Evolutionary conservation across 2,113 vertebrate species (phyloP).

Genomic region (Eurystomus gularis): DNA sequence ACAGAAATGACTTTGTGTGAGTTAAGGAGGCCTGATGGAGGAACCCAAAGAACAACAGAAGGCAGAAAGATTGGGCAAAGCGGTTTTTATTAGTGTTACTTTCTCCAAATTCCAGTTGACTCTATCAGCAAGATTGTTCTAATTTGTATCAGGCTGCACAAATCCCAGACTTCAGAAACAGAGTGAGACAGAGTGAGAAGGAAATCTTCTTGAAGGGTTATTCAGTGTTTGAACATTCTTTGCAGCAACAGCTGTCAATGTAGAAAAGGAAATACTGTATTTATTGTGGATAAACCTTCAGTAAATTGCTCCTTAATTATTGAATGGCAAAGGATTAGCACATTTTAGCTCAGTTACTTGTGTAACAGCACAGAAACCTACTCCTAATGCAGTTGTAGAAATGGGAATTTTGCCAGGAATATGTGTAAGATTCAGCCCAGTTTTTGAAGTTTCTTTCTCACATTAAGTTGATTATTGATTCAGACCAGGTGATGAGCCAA

Average conservation of each 20-base stretch:
- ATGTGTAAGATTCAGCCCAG: background rate
- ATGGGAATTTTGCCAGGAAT: background rate
- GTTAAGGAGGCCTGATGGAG: background rate
- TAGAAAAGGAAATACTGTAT: conserved; percentile 46
- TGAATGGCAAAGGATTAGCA: conserved; percentile 42
- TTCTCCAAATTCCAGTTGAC: background rate
- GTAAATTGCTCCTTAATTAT: conserved; percentile 22
- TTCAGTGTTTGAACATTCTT: background rate
- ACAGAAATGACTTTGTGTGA: background rate
- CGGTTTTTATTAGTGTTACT: background rate
- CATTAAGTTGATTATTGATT: conserved; percentile 54
- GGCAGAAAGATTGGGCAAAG: background rate
- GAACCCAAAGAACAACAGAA: background rate
- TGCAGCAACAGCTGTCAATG: background rate
- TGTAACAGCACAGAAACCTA: conserved; percentile 5
- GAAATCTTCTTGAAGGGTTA: background rate
- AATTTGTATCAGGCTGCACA: background rate
- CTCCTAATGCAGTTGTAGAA: conserved; percentile 24
- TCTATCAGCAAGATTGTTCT: background rate
- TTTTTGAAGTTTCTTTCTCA: background rate
- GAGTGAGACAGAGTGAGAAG: background rate
- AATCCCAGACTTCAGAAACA: background rate
- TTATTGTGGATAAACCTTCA: conserved; percentile 47
- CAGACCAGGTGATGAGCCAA: conserved; percentile 49
- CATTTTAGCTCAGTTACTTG: conserved; percentile 41